A percentile compares a stretch with the other conserved stretches of the same genome.
phyloP scores from a whole-genome alignment of 1,140 invertebrate species.

The Hyles vespertilio region DNA sequence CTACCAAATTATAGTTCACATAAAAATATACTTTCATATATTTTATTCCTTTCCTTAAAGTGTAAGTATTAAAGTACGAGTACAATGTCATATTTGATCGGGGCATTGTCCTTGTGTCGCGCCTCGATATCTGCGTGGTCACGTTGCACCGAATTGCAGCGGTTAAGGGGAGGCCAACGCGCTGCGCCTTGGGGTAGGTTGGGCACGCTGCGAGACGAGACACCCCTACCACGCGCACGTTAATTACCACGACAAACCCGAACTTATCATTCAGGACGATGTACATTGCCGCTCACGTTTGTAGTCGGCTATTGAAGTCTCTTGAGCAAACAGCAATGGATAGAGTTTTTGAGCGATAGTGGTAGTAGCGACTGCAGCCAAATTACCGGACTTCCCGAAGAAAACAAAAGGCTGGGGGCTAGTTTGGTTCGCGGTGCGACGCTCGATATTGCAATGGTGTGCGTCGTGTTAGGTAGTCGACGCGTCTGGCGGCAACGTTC shows the following conservation, averaged over 20 bases:
- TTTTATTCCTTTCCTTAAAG: no score
- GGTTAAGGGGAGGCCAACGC: slow-evolving; percentile 31
- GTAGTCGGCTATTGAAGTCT: neutral
- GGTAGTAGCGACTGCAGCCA: slow-evolving; percentile 33
- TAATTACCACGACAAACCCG: slow-evolving; percentile 15
- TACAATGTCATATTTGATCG: no score
- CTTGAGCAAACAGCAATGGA: slow-evolving; percentile 25
- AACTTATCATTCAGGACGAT: neutral
- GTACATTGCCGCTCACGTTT: slow-evolving; percentile 29
- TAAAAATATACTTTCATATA: no score
- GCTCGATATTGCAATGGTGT: slow-evolving; percentile 22
- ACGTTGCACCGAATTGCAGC: slow-evolving; percentile 29
- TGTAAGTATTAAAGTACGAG: no score
- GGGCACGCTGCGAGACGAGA: slow-evolving; percentile 39
- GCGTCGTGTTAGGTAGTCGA: slow-evolving; percentile 9
- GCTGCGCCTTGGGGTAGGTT: slow-evolving; percentile 53
- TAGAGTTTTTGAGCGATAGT: slow-evolving; percentile 1
- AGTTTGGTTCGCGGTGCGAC: slow-evolving; percentile 23
- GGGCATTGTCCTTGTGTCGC: no score
- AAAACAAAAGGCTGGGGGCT: slow-evolving; percentile 48
- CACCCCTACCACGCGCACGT: slow-evolving; percentile 22
- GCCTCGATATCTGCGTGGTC: no score
- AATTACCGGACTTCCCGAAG: slow-evolving; percentile 58
- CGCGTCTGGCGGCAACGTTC: neutral
- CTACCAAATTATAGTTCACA: no score